Conservation (phyloP, 2,888 invertebrate genomes). For the Allophyes oxyacanthae region DNA sequence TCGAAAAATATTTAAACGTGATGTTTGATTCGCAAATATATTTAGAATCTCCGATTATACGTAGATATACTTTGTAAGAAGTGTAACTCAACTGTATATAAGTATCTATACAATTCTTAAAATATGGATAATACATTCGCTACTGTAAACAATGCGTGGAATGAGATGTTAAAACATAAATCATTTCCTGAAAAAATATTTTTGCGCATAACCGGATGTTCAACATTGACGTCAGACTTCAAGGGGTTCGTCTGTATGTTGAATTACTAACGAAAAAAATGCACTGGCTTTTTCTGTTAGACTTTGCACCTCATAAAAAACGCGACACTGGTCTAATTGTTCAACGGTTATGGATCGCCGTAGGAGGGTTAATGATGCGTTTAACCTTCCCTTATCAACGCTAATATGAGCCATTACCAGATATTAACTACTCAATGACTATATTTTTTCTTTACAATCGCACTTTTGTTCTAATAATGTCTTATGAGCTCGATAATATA, state of each 20-base stretch:
- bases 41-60: neutral
- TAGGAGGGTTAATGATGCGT: constrained; percentile 51
- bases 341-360: constrained; percentile 46
- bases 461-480: constrained; percentile 26
- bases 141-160: constrained; percentile 16
- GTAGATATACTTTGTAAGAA: too few relatives aligned
- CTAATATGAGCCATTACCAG: constrained; percentile 27
- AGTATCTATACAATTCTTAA: neutral
- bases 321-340: constrained; percentile 57
- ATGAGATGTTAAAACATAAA: constrained; percentile 9
- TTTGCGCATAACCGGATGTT: constrained; percentile 16
- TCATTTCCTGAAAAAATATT: constrained; percentile 15
- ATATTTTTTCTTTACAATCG: constrained; percentile 34
- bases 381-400: constrained; percentile 58
- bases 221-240: constrained; percentile 24
- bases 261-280: constrained; percentile 15
- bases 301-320: constrained; percentile 50
- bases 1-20: constrained; percentile 17
- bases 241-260: neutral
- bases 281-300: constrained; percentile 23
- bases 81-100: neutral
- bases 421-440: constrained; percentile 26
- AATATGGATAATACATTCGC: constrained; percentile 2
- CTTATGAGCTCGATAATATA: constrained; percentile 22
- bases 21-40: constrained; percentile 2